Evolutionary conservation across 2,113 vertebrate genomes (phyloP).

Genomic region (Rhinoptilus africanus): DNA sequence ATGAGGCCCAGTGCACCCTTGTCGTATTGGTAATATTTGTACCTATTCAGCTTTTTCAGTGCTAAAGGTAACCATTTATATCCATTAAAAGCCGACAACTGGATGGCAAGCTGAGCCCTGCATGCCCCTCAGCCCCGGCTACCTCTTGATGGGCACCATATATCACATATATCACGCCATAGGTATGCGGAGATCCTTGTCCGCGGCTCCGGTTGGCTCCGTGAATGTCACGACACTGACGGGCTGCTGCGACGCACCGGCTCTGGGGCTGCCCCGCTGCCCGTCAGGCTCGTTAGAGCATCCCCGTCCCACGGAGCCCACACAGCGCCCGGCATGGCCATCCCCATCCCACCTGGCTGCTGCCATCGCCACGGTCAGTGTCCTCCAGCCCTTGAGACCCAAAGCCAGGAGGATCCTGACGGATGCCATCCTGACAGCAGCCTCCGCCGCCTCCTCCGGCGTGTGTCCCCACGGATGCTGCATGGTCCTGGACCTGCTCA

Average conservation of each 20-base stretch:
- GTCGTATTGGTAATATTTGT: background rate
- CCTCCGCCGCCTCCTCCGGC: rapidly evolving
- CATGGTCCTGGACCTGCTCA: rapidly evolving
- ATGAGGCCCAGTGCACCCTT: constrained; percentile 26
- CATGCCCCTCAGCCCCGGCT: background rate
- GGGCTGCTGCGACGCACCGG: background rate
- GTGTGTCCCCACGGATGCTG: rapidly evolving
- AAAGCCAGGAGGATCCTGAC: background rate
- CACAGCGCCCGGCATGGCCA: rapidly evolving
- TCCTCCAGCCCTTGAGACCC: background rate
- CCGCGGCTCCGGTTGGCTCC: background rate
- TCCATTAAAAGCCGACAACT: constrained; percentile 21
- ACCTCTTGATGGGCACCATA: background rate
- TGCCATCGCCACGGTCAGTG: rapidly evolving
- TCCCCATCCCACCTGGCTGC: rapidly evolving
- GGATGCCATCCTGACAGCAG: rapidly evolving
- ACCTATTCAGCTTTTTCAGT: constrained; percentile 59
- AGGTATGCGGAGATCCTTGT: background rate
- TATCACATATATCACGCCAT: background rate
- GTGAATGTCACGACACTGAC: background rate
- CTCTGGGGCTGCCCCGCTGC: background rate
- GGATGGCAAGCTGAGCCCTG: background rate
- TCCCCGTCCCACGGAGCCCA: background rate
- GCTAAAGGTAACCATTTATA: constrained; percentile 32
- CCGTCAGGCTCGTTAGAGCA: background rate